Conservation (phyloP, 2,888 invertebrate species). For the Zootermopsis nevadensis region DNA sequence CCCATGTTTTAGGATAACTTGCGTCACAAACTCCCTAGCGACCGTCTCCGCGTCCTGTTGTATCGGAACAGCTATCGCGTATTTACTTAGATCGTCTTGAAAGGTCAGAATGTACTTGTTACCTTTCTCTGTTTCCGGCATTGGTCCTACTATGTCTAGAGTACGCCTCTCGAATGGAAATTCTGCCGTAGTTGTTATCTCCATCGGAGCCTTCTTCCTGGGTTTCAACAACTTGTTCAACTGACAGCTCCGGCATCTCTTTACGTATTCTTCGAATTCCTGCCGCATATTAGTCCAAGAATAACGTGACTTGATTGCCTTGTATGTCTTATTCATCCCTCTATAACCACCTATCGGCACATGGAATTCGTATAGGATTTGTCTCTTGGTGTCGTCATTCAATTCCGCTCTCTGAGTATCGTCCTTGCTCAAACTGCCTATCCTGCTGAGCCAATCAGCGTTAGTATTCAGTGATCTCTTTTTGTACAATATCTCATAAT, state of each 20-base stretch:
- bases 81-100: slow-evolving; percentile 17
- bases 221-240: background rate
- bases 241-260: slow-evolving; percentile 6
- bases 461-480: background rate
- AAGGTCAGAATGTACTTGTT: background rate
- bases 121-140: background rate
- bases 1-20: too few relatives aligned
- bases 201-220: background rate
- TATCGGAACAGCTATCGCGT: slow-evolving; percentile 45
- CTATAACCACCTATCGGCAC: background rate
- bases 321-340: background rate
- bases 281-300: background rate
- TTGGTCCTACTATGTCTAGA: slow-evolving; percentile 17
- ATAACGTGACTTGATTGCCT: background rate
- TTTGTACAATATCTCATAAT: background rate
- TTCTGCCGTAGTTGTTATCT: background rate
- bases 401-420: too few relatives aligned
- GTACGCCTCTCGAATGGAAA: background rate
- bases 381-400: background rate
- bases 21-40: too few relatives aligned
- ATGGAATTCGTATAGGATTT: background rate
- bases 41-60: too few relatives aligned
- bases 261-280: slow-evolving; percentile 12
- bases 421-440: too few relatives aligned
- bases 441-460: background rate